Evolutionary conservation across 53 echinoderm and acorn worm genomes (phyloP).

Genomic region (Henricia sp.): DNA sequence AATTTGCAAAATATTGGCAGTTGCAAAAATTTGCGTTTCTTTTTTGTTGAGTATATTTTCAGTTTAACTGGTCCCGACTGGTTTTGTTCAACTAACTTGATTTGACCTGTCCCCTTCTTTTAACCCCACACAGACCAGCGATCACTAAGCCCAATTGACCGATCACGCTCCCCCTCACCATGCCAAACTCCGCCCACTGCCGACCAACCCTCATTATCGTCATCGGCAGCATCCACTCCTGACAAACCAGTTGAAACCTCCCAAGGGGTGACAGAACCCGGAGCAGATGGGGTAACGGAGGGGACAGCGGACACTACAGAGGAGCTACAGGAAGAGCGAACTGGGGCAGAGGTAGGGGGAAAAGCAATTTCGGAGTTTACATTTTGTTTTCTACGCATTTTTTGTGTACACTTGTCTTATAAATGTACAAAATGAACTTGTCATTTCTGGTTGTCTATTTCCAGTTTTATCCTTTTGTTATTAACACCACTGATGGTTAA

Average conservation of each 20-base stretch:
- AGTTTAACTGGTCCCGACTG: too few relatives aligned
- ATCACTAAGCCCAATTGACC: conserved; percentile 23
- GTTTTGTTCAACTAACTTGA: too few relatives aligned
- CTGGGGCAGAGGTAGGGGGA: conserved; percentile 72
- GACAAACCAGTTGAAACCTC: not conserved
- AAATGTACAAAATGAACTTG: too few relatives aligned
- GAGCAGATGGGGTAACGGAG: conserved; percentile 30
- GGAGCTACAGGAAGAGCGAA: conserved; percentile 66
- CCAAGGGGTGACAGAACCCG: conserved; percentile 19
- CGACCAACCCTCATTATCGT: not conserved
- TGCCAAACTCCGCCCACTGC: not conserved
- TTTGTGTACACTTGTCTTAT: too few relatives aligned
- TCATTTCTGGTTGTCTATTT: too few relatives aligned
- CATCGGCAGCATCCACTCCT: not conserved
- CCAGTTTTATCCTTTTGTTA: not conserved
- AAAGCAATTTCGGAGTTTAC: not conserved
- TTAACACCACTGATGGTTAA: too few relatives aligned
- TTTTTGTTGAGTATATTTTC: too few relatives aligned
- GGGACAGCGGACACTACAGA: conserved; percentile 22
- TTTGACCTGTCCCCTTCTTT: not conserved
- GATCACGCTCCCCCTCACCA: conserved; percentile 23
- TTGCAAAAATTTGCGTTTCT: too few relatives aligned
- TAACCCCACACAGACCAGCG: conserved; percentile 41
- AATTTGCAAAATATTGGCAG: too few relatives aligned
- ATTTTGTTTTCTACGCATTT: not conserved